Conservation (phyloP, 2,797 vertebrate species). For the Phrynocephalus forsythii region DNA sequence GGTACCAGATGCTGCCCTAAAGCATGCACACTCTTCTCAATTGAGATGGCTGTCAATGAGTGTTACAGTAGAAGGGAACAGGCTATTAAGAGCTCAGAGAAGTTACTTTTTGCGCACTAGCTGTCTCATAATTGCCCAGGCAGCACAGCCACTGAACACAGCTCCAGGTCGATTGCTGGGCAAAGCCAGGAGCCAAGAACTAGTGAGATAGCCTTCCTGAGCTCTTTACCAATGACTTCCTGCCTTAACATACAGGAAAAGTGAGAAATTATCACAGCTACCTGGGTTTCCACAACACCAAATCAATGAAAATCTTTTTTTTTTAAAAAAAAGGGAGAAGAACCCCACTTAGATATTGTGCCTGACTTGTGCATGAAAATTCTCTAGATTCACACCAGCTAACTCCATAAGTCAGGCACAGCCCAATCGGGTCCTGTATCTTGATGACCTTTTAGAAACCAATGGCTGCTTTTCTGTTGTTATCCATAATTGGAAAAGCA, state of each 20-base stretch:
- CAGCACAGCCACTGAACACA: background rate
- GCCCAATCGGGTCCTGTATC: slow-evolving; percentile 73
- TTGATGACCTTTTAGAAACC: slow-evolving; percentile 81
- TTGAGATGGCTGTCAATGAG: background rate
- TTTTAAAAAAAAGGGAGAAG: slow-evolving; percentile 29
- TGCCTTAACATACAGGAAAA: slow-evolving; percentile 33
- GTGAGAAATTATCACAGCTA: slow-evolving; percentile 60
- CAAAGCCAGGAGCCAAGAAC: background rate
- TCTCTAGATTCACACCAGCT: slow-evolving; percentile 76
- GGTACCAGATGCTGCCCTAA: background rate
- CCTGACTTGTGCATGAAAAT: slow-evolving; percentile 77
- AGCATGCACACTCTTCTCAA: fast-evolving
- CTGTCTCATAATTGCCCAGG: no score
- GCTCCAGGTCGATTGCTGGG: background rate
- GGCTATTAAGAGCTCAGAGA: background rate
- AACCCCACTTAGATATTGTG: slow-evolving; percentile 75
- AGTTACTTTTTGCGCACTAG: no score
- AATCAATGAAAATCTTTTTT: slow-evolving; percentile 69
- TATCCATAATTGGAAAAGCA: slow-evolving; percentile 81
- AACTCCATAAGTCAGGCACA: slow-evolving; percentile 70
- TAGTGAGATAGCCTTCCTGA: background rate
- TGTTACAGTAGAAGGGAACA: fast-evolving
- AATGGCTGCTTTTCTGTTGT: slow-evolving; percentile 76
- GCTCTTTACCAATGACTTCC: fast-evolving
- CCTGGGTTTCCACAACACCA: slow-evolving; percentile 60